A percentile compares a stretch with the other conserved stretches of the same genome.
These are phyloP conservation scores for Xyrichtys novacula DNA, from an alignment of 2,797 vertebrate species.

Conservation along the genomic window DNA sequence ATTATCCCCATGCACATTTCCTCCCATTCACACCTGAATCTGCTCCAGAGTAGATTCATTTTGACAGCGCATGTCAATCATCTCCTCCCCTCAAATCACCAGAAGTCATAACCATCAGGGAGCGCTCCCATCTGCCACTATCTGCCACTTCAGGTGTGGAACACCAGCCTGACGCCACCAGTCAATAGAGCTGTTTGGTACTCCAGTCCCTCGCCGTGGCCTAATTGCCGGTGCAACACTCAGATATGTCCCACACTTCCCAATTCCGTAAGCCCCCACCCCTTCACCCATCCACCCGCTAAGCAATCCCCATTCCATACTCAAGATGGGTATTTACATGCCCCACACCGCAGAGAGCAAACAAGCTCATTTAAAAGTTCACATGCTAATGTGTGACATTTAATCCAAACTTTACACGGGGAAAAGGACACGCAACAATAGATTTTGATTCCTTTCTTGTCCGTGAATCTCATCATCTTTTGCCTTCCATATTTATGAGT, in stretches of 20 bases:
- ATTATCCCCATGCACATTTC: constrained; percentile 39
- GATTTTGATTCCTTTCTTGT: constrained; percentile 88
- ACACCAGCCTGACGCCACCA: constrained; percentile 54
- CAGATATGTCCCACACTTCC: constrained; percentile 68
- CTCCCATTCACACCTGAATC: constrained; percentile 64
- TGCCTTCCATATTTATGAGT: constrained; percentile 88
- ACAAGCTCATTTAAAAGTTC: constrained; percentile 94
- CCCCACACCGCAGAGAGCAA: constrained; percentile 85
- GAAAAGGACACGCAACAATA: constrained; percentile 90
- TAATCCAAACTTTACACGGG: constrained; percentile 92
- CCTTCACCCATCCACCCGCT: constrained; percentile 8
- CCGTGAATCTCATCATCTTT: constrained; percentile 85
- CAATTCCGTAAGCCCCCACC: constrained; percentile 46
- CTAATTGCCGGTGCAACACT: constrained; percentile 80
- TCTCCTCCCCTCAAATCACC: constrained; percentile 53
- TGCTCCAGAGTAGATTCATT: constrained; percentile 72
- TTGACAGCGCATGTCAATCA: constrained; percentile 78
- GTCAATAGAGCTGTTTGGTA: constrained; percentile 75
- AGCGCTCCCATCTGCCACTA: constrained; percentile 73
- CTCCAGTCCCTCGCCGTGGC: constrained; percentile 69
- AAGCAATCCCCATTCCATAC: constrained; percentile 78
- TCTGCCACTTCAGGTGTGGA: constrained; percentile 73
- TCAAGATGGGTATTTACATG: constrained; percentile 89
- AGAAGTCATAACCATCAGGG: constrained; percentile 71
- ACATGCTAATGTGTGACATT: constrained; percentile 93